Evolutionary conservation across 2,797 vertebrate species (phyloP), one percentile per base, ranked within the genome.

Genomic region (Scomberomorus guttatus): DNA sequence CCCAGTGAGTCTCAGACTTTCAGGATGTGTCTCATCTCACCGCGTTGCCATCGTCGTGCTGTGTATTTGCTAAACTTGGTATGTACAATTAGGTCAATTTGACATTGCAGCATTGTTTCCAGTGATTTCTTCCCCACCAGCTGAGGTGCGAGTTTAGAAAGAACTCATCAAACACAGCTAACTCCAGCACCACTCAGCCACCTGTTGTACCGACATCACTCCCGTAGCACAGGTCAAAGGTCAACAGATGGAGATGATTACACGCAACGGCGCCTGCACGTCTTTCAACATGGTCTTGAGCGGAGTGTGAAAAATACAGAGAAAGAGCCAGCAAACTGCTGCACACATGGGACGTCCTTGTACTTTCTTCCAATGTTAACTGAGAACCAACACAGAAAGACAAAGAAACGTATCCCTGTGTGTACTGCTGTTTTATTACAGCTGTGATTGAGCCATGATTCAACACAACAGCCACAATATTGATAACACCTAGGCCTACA

Each of bases 141-240:
- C 56, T 46, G 62, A 72, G 64, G 68, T 22, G 66, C 42, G 74
- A 80, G 76, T 32, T 42, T 18, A 61, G 72, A 57, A 65, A 72
- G 69, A 85, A 79, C 75, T 76, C 82, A 62, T 79, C 73, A 54
- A 54, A 51, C 48, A 20, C 65, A 39, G 22, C 42, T 44, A 44
- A 62, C 72, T 44, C 54, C 25, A 48, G 61, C 34, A 66, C 59
- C 85, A 64, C 80, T 69, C 48, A 39, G 63, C 82, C 79, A 84
- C 86, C 85, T 89, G 91, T 71, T 77, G 87, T 22, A 58, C 55
- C 18, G 22, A 71, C 75, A 72, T 88, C 90, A 62, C 84, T 51
- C 56, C n/a, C 56, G 13, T 29, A 10, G 57, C n/a, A 61, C 7
- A 2, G 83, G 78, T 75, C 83, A 80, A 29, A 27, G 83, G 80